Evolutionary conservation across 2,888 invertebrate genomes (phyloP), one percentile per base, ranked within the genome.

Genomic region (Chydorus sphaericus): DNA sequence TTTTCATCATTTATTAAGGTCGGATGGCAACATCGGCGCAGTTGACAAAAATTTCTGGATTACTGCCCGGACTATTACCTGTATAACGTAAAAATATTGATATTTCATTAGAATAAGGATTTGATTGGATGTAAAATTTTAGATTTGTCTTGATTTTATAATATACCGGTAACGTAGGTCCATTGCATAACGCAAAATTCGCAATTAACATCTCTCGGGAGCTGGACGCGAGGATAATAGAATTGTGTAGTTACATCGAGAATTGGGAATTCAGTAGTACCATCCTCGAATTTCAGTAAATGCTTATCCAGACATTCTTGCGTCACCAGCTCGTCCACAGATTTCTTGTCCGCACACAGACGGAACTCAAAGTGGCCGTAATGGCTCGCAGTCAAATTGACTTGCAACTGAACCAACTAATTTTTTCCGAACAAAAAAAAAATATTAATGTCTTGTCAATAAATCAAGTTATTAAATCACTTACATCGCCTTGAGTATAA

Each of bases 181-280:
- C 78, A 78, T 56, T 76, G 72, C 3, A 79, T 62, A 1, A 76
- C 74, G 62, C 78, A 77, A 44, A 73, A 74, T 0, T 70, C 60
- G 62, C 77, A 78, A n/a, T 63, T 69, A 14, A 77, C 52, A 2
- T 65, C 67, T 3, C 62, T 23, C 0, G 78, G 77, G 11, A 77
- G 65, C 31, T 60, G 60, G 4, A 73, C 61, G 2, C 57, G 44
- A 3, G 69, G 60, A 11, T 58, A 56, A 53, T 65, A 65, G 16
- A 64, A 65, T 2, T 58, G 31, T 10, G 18, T 30, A 2, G 31
- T 16, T 2, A 18, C 31, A 20, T 20, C 20, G 10, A 51, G n/a
- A n/a, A n/a, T 31, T 14, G 28, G n/a, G 33, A 51, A 51, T n/a
- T 30, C 16, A 16, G 29, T 51, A 8, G 16, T 16, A 30, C 29